These are phyloP conservation scores for Tenebrio molitor DNA, from an alignment of 1,140 invertebrate species.

Conservation along the genomic window DNA sequence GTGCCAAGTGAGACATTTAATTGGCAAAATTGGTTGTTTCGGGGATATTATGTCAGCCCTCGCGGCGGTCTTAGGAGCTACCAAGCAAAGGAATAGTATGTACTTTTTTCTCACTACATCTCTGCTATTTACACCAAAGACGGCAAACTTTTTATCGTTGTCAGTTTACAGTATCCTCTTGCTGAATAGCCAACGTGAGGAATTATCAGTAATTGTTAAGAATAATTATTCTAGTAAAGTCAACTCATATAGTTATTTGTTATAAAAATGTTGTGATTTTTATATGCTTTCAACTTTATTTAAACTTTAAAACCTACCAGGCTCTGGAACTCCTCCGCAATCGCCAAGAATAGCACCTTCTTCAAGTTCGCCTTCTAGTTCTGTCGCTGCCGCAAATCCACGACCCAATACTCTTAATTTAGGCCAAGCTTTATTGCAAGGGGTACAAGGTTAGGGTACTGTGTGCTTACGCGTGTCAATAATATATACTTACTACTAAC, in stretches of 20 bases:
- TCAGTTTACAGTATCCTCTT: no score
- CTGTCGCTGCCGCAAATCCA: constrained; percentile 54
- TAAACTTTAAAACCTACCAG: constrained; percentile 50
- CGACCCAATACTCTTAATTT: constrained; percentile 63
- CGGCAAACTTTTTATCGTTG: no score
- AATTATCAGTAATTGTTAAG: no score
- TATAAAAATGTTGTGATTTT: constrained; percentile 16
- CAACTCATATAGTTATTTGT: no score
- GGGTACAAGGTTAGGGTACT: constrained; percentile 66
- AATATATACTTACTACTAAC: neutral
- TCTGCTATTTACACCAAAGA: no score
- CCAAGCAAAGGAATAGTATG: constrained; percentile 62
- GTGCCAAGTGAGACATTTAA: constrained; percentile 45
- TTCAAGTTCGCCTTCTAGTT: constrained; percentile 61
- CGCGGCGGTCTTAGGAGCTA: constrained; percentile 60
- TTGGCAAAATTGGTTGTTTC: constrained; percentile 63
- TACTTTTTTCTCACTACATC: neutral
- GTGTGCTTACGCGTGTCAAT: constrained; percentile 41
- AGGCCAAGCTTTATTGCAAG: constrained; percentile 66
- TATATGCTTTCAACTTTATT: constrained; percentile 14
- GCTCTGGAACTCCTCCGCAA: constrained; percentile 64
- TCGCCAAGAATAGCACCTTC: constrained; percentile 59
- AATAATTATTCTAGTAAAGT: no score
- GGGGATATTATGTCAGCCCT: constrained; percentile 62
- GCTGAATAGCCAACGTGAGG: no score